Evolutionary conservation across 2,113 vertebrate genomes (phyloP), one percentile per base, ranked within the genome.

Genomic region (Oncorhynchus mykiss): DNA sequence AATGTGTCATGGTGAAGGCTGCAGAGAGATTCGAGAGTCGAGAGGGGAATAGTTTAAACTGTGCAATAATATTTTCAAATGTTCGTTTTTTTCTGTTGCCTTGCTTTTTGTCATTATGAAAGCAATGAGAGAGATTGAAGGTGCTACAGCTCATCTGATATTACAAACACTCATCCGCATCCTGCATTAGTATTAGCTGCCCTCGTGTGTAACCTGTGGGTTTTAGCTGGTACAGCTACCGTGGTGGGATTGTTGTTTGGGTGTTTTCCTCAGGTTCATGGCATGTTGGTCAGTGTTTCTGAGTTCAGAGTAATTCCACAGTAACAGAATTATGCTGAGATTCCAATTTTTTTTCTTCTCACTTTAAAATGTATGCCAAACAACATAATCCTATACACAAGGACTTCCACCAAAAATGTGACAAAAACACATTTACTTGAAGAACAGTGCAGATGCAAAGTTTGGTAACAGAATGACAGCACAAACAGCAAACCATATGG

Each of bases 201-300:
- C 2, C 71, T 24, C 66, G 57, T 57, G 64, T 78, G 80, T 84
- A 74, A 75, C 84, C 82, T 60, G 69, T 34, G 68, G 27, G 31
- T 68, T 29, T 68, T 68, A 68, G 29, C 18, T 16, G n/a, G n/a
- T 22, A n/a, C 16, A 11, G 20, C 59, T 24, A 9, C n/a, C 7
- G 72, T 39, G n/a, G 64, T 78, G 75, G 3, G 57, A 77, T 83
- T 12, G n/a, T 66, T 70, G 82, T 84, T 75, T 79, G 78, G 74
- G 82, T 86, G 84, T 86, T 87, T 83, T 70, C 83, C 78, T 78
- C 85, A 85, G 81, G 85, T 87, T 84, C 71, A 31, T 74, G 79
- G 70, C 75, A 60, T 64, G 64, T 70, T 83, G 75, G 76, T 7
- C 22, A 68, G 67, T 67, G 59, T 69, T 64, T 16, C 39, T 45